Conservation (phyloP, 2,113 vertebrate genomes). For the Neopipo cinnamomea region DNA sequence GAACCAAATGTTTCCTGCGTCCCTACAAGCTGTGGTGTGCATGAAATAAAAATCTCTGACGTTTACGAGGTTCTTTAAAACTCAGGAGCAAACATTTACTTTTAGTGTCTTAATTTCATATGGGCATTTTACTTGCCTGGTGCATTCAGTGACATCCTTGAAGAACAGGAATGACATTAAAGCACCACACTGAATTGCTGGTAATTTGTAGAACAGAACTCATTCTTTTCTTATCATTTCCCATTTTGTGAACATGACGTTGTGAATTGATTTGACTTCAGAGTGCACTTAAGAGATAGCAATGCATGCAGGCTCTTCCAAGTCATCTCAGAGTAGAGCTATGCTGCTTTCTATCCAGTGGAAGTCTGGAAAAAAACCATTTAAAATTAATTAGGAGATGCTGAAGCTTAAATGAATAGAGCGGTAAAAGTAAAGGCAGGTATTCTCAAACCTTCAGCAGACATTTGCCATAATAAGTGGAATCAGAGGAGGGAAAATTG, state of each 20-base stretch:
- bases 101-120: slow-evolving; percentile 45
- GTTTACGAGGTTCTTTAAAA: slow-evolving; percentile 37
- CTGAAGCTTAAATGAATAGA: neutral
- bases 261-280: slow-evolving; percentile 53
- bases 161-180: slow-evolving; percentile 44
- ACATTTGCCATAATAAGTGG: neutral
- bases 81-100: slow-evolving; percentile 41
- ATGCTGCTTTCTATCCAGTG: neutral
- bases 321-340: neutral
- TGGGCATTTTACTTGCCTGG: slow-evolving; percentile 22
- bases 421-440: neutral
- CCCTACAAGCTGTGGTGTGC: neutral
- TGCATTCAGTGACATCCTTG: neutral
- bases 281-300: slow-evolving; percentile 22
- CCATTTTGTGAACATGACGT: slow-evolving; percentile 38
- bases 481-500: neutral
- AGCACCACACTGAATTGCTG: slow-evolving; percentile 6
- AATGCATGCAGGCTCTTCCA: neutral
- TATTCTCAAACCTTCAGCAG: neutral
- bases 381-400: neutral
- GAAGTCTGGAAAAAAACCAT: neutral
- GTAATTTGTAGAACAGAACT: slow-evolving; percentile 59
- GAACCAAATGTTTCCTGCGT: neutral
- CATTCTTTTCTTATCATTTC: slow-evolving; percentile 54
- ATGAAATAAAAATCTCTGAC: slow-evolving; percentile 45